Conservation (phyloP, 2,113 vertebrate genomes). For the Ceyx margarethae region DNA sequence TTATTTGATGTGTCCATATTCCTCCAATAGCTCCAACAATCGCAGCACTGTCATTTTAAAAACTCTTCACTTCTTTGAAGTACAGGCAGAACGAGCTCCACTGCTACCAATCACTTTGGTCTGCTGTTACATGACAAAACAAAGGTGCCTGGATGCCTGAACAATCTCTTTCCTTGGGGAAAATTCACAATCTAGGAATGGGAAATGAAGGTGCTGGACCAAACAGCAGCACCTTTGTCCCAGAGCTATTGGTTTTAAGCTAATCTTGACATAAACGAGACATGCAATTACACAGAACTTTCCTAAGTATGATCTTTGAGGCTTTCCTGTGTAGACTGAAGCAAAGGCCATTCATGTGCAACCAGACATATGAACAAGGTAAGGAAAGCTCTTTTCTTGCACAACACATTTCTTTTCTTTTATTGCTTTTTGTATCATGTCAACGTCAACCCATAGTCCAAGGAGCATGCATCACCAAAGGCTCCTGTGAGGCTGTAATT, state of each 20-base stretch:
- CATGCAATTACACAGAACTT: neutral
- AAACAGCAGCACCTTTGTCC: neutral
- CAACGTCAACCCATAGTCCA: neutral
- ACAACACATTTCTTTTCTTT: neutral
- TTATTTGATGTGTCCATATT: neutral
- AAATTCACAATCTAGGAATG: neutral
- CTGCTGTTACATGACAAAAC: neutral
- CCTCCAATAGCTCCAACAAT: neutral
- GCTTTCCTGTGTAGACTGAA: neutral
- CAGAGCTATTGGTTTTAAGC: neutral
- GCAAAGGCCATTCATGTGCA: fast-evolving
- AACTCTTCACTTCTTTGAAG: neutral
- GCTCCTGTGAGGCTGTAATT: neutral
- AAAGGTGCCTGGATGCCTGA: neutral
- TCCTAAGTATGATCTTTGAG: neutral
- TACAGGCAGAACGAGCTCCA: neutral
- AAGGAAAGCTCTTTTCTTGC: neutral
- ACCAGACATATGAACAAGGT: fast-evolving
- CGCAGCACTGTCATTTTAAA: neutral
- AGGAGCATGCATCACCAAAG: neutral
- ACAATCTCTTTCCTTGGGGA: neutral
- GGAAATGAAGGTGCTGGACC: neutral
- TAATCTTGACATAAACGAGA: neutral
- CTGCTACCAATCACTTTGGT: neutral
- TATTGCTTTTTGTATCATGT: neutral